These are phyloP conservation scores for Haemorhous mexicanus DNA, from an alignment of 2,113 vertebrate genomes.

Conservation along the genomic window DNA sequence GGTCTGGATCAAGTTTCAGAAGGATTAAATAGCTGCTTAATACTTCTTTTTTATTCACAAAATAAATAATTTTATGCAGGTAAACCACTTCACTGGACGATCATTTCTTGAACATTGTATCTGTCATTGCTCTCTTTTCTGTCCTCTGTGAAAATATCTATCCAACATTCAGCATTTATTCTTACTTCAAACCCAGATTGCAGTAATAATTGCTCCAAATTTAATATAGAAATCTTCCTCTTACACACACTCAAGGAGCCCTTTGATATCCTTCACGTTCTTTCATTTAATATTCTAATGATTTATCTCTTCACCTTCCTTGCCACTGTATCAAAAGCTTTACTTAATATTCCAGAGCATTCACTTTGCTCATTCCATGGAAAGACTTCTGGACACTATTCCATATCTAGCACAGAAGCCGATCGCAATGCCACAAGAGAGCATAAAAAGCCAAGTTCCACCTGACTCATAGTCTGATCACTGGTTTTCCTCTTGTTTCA, in stretches of 20 bases:
- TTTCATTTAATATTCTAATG: background rate
- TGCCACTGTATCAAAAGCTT: background rate
- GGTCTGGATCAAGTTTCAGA: background rate
- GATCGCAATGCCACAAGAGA: background rate
- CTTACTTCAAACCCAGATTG: background rate
- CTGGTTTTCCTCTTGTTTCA: background rate
- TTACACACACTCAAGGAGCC: accelerated
- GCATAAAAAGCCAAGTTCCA: background rate
- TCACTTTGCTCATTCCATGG: background rate
- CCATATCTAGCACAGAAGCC: background rate
- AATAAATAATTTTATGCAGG: background rate
- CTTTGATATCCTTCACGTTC: accelerated
- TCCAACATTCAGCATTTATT: background rate
- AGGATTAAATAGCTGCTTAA: background rate
- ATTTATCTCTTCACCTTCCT: background rate
- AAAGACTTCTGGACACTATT: background rate
- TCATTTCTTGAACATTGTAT: background rate
- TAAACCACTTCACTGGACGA: background rate
- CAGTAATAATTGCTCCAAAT: background rate
- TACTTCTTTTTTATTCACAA: background rate
- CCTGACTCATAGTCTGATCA: background rate
- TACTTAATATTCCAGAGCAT: background rate
- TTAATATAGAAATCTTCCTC: background rate
- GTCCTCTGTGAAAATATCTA: background rate
- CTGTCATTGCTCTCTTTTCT: background rate